These are phyloP conservation scores for Turdus rufiventris DNA, from an alignment of 2,113 vertebrate species.

Conservation along the genomic window DNA sequence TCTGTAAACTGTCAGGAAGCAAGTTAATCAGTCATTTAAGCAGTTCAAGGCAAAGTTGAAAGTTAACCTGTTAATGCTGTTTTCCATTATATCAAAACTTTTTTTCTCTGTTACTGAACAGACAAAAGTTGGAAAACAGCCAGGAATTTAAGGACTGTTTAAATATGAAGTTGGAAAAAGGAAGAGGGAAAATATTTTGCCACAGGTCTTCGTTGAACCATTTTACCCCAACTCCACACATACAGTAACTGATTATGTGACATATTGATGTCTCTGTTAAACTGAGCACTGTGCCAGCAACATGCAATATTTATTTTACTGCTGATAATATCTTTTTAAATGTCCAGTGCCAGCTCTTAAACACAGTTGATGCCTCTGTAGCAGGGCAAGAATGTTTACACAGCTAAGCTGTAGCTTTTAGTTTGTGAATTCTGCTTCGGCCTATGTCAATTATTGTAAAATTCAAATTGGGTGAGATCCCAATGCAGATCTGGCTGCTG, in stretches of 20 bases:
- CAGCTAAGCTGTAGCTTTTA: background rate
- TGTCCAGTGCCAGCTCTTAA: background rate
- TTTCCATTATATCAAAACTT: constrained; percentile 10
- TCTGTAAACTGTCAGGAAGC: constrained; percentile 31
- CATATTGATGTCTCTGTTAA: background rate
- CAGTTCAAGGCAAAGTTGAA: constrained; percentile 44
- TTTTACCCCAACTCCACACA: background rate
- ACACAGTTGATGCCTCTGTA: background rate
- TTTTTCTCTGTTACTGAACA: constrained; percentile 4
- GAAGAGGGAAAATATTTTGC: background rate
- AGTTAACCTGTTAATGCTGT: constrained; percentile 22
- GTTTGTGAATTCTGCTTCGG: background rate
- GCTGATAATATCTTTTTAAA: background rate
- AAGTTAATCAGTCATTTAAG: constrained; percentile 66
- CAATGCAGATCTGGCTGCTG: background rate
- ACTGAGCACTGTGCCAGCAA: background rate
- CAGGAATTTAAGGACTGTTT: background rate
- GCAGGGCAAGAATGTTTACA: background rate
- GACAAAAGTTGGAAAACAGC: background rate
- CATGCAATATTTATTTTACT: background rate
- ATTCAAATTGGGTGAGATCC: background rate
- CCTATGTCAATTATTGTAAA: background rate
- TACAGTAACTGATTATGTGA: background rate
- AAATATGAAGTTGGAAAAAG: background rate
- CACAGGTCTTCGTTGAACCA: background rate